These are phyloP conservation scores for Cephus pulcher DNA, from an alignment of 2,888 invertebrate species.

Conservation along the genomic window DNA sequence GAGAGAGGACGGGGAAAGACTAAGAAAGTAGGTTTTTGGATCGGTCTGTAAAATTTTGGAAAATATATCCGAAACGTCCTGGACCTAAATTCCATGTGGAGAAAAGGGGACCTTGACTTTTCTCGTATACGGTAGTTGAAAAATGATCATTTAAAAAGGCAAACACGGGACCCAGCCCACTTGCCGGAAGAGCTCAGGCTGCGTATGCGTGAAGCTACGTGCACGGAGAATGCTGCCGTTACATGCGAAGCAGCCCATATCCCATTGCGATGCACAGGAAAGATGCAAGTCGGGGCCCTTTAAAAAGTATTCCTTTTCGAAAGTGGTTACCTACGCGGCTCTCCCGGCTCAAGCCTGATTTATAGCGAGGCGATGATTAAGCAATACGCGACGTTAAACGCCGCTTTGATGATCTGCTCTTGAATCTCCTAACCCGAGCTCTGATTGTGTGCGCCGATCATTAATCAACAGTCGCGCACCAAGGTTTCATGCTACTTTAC, in stretches of 20 bases:
- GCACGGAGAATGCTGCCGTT: conserved; percentile 12
- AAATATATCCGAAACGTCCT: no score
- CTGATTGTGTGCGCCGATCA: conserved; percentile 51
- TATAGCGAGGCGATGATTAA: conserved; percentile 62
- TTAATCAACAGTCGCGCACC: conserved; percentile 51
- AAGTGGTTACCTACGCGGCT: conserved; percentile 11
- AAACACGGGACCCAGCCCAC: neutral
- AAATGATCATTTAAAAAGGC: no score
- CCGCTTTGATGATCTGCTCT: conserved; percentile 57
- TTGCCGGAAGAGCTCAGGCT: conserved; percentile 4
- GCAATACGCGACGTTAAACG: conserved; percentile 61
- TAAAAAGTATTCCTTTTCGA: conserved; percentile 5
- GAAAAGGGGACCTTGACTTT: no score
- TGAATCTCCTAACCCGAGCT: conserved; percentile 45
- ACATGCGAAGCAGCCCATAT: neutral
- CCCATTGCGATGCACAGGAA: no score
- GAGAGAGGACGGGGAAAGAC: no score
- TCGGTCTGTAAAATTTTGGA: no score
- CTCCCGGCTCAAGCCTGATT: conserved; percentile 52
- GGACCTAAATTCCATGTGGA: no score
- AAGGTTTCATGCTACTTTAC: conserved; percentile 38
- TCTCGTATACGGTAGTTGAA: no score
- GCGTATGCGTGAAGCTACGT: neutral
- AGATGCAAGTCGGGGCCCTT: neutral
- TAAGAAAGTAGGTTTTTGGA: no score